These are phyloP conservation scores for Drosophila equinoxialis DNA, from an alignment of 1,140 invertebrate species.

Conservation along the genomic window DNA sequence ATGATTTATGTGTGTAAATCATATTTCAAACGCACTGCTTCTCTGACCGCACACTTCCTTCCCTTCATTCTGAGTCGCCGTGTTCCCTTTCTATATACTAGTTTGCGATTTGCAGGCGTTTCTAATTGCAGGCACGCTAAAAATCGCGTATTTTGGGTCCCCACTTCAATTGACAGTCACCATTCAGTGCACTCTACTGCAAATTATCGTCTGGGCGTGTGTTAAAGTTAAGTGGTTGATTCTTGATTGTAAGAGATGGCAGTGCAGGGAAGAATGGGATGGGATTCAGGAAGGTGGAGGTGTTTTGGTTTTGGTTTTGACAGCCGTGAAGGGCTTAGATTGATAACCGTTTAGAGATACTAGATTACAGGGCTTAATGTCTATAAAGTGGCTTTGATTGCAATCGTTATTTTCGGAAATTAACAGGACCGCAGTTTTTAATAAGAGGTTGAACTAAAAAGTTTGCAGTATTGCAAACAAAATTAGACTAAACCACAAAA, in stretches of 20 bases:
- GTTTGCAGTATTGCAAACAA: neutral
- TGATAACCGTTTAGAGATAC: conserved; percentile 20
- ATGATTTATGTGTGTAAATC: conserved; percentile 76
- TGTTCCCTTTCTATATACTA: conserved; percentile 16
- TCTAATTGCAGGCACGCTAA: conserved; percentile 70
- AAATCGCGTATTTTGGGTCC: conserved; percentile 34
- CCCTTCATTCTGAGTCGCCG: neutral
- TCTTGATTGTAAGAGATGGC: conserved; percentile 23
- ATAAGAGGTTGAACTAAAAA: neutral
- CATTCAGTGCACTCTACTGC: conserved; percentile 40
- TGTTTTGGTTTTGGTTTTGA: conserved; percentile 52
- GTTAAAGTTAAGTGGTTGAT: conserved; percentile 41
- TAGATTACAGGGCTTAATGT: conserved; percentile 9
- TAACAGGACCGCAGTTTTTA: neutral
- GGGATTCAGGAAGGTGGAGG: neutral
- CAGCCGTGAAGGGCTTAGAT: conserved; percentile 43
- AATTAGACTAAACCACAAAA: neutral
- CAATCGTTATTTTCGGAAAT: conserved; percentile 2
- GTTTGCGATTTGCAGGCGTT: conserved; percentile 62
- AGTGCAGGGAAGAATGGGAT: neutral
- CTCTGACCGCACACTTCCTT: conserved; percentile 27
- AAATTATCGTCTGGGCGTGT: conserved; percentile 65
- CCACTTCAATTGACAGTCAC: conserved; percentile 42
- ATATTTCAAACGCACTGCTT: conserved; percentile 58
- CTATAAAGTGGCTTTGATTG: conserved; percentile 1